These are phyloP conservation scores for Henricia sp. DNA, from an alignment of 53 echinoderm and acorn worm genomes.

Conservation along the genomic window DNA sequence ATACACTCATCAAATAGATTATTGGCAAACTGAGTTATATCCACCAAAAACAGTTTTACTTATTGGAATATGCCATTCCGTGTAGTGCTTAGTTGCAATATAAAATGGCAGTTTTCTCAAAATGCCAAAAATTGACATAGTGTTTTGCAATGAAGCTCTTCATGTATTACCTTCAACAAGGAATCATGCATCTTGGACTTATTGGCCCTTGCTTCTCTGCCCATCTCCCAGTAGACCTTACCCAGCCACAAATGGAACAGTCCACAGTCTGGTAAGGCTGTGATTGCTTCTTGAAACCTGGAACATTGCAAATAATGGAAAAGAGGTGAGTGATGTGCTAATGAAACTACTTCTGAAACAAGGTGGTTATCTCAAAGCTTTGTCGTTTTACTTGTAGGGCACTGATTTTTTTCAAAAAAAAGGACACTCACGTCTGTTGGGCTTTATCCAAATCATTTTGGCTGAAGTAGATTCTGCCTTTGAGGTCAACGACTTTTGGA, in stretches of 20 bases:
- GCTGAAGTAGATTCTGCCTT: constrained; percentile 49
- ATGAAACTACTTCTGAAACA: background rate
- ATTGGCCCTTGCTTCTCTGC: constrained; percentile 67
- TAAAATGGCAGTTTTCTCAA: too few species aligned
- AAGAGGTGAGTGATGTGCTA: background rate
- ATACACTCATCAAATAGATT: too few species aligned
- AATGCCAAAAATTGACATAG: too few species aligned
- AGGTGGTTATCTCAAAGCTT: background rate
- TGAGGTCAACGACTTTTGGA: constrained; percentile 37
- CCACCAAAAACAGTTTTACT: too few species aligned
- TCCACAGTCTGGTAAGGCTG: constrained; percentile 53
- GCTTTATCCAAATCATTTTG: constrained; percentile 53
- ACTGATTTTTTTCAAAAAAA: background rate
- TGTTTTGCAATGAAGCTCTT: too few species aligned
- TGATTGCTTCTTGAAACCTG: constrained; percentile 59
- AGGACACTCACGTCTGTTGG: constrained; percentile 50
- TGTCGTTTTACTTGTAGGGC: background rate
- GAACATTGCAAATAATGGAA: too few species aligned
- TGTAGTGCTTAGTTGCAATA: too few species aligned
- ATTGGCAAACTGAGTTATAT: too few species aligned
- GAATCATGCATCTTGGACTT: constrained; percentile 74
- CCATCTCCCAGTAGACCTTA: constrained; percentile 87
- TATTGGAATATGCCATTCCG: too few species aligned
- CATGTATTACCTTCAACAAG: constrained; percentile 75
- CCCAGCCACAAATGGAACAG: constrained; percentile 84